Evolutionary conservation across 1,140 invertebrate genomes (phyloP), one percentile per base, ranked within the genome.

Genomic region (Hestina assimilis): DNA sequence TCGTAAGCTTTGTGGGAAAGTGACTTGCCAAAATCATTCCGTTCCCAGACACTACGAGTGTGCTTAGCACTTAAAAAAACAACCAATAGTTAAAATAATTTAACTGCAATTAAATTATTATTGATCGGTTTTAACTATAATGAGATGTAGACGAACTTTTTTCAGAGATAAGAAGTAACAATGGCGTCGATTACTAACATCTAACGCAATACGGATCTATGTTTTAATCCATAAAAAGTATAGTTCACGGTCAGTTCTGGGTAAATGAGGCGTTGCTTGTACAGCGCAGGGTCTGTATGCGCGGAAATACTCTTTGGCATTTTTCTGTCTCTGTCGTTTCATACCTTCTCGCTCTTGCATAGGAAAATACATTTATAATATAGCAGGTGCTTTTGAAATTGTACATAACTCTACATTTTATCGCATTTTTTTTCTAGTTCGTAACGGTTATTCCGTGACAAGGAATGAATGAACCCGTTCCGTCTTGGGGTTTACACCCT

Each of bases 201-300:
- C 62, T 64, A 59, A 69, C 56, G 63, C 66, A 79, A 75, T 64
- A 79, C 73, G 70, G 79, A 82, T 79, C 70, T 80, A 55, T 68
- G 58, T 59, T 66, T n/a, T 69, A 63, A 68, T 63, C 67, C 63
- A 77, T 76, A 81, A 81, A 81, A 80, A 79, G 65, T 75, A 82
- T 80, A 85, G 82, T 83, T 81, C 82, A 83, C 70, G 79, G 79
- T 61, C 78, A 72, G 53, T 50, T 58, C 58, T 63, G 61, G 56
- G 58, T 60, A 75, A 64, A 65, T 62, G 62, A 63, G 58, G 59
- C 38, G 33, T 48, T 41, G 41, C 58, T 52, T 56, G 46, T 61
- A 57, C 45, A 57, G 46, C 53, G 55, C 42, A 29, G 45, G 48
- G 31, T 46, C 51, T 38, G 59, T 66, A 57, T 67, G 77, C 69